phyloP scores from a whole-genome alignment of 2,888 invertebrate genomes.

The Hoplodrina blanda region DNA sequence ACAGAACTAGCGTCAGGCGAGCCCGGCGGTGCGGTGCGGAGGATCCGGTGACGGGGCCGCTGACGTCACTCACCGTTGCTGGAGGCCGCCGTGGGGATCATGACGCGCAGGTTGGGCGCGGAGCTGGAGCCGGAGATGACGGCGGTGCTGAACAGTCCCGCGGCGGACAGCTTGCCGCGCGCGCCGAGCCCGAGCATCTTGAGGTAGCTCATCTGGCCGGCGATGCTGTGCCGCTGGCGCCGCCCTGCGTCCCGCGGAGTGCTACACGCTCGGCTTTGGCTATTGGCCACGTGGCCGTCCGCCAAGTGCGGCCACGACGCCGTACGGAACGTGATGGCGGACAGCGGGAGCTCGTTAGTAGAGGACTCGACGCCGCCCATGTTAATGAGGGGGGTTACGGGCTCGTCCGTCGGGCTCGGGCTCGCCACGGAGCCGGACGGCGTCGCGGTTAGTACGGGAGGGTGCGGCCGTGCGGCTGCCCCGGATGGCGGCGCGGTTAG shows the following conservation, averaged over 20 bases:
- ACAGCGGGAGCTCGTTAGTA: constrained; percentile 93
- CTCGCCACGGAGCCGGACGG: constrained; percentile 65
- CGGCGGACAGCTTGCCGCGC: constrained; percentile 92
- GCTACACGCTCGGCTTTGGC: constrained; percentile 65
- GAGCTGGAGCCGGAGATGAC: constrained; percentile 98
- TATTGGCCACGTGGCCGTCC: constrained; percentile 28
- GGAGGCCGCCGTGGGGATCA: constrained; percentile 94
- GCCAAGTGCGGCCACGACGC: constrained; percentile 70
- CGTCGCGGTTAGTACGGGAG: constrained; percentile 69
- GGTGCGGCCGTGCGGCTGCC: constrained; percentile 50
- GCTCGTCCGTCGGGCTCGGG: constrained; percentile 71
- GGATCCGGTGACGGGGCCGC: neutral
- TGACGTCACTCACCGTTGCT: constrained; percentile 92
- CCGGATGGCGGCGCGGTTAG: constrained; percentile 56
- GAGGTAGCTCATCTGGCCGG: constrained; percentile 98
- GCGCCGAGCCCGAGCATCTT: constrained; percentile 95
- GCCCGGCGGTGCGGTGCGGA: neutral
- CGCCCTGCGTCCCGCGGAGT: constrained; percentile 91
- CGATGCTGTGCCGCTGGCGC: constrained; percentile 98
- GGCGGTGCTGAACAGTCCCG: constrained; percentile 98
- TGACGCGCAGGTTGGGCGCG: constrained; percentile 96
- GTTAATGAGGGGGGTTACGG: constrained; percentile 81
- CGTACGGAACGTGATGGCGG: constrained; percentile 88
- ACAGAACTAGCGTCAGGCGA: constrained; percentile 24
- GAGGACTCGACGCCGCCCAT: constrained; percentile 90